Conservation (phyloP, 2,113 vertebrate genomes). For the Reinhardtius hippoglossoides region DNA sequence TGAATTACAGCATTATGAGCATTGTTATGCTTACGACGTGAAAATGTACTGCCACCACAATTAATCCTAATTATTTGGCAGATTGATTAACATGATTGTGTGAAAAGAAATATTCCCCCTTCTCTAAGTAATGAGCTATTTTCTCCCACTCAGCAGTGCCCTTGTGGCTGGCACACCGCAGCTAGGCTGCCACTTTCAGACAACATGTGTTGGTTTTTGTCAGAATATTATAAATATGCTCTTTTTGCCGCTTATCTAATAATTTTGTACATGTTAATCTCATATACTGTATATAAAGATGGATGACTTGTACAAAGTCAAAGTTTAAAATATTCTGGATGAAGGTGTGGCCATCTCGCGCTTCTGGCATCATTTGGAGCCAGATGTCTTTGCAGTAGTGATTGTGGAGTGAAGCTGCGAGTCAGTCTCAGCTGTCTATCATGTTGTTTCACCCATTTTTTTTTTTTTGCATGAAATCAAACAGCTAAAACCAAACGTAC, state of each 20-base stretch:
- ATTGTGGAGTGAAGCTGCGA: too few species aligned
- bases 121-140: constrained; percentile 46
- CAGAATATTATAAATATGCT: neutral
- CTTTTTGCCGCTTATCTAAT: constrained; percentile 25
- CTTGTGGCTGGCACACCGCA: neutral
- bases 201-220: neutral
- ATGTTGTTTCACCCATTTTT: too few species aligned
- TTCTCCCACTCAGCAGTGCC: constrained; percentile 8
- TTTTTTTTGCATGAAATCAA: too few species aligned
- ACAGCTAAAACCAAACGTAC: neutral
- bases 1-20: constrained; percentile 18
- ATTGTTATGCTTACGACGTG: constrained; percentile 19
- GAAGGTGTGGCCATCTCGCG: too few species aligned
- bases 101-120: constrained; percentile 25
- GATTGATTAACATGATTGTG: constrained; percentile 37
- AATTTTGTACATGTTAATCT: constrained; percentile 35
- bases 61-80: constrained; percentile 29
- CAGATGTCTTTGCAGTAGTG: too few species aligned
- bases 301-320: too few species aligned
- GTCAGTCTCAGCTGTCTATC: too few species aligned
- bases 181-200: constrained; percentile 18
- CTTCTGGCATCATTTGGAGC: too few species aligned
- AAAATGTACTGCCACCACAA: constrained; percentile 14
- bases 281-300: too few species aligned
- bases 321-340: too few species aligned